Percentiles rank a stretch among this genome's conserved stretches.
These are phyloP conservation scores for Neodon shergylaensis DNA, from an alignment of 2,113 vertebrate genomes.

Conservation along the genomic window DNA sequence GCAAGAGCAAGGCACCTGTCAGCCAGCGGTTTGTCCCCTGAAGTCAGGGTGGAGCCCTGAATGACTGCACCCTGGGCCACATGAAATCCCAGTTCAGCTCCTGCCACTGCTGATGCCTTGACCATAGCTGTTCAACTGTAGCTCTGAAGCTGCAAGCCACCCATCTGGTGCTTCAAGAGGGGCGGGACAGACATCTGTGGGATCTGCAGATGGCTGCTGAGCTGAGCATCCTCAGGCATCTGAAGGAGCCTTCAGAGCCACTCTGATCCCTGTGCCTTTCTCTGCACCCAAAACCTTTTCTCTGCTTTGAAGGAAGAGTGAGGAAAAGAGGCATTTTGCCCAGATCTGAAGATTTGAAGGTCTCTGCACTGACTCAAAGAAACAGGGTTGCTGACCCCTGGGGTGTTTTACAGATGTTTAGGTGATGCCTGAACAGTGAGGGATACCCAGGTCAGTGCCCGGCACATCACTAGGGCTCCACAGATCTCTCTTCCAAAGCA, in stretches of 20 bases:
- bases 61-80: neutral
- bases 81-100: neutral
- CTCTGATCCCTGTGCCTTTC: neutral
- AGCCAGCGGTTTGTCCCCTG: neutral
- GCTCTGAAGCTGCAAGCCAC: neutral
- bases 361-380: neutral
- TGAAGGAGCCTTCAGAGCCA: neutral
- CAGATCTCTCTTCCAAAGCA: neutral
- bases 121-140: too few species aligned
- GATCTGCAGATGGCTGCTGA: neutral
- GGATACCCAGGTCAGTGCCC: neutral
- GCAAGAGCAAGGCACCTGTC: neutral
- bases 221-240: neutral
- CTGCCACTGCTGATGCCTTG: too few species aligned
- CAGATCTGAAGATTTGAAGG: neutral
- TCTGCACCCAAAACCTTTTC: neutral
- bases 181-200: neutral
- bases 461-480: fast-evolving
- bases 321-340: too few species aligned
- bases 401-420: neutral
- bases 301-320: neutral
- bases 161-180: neutral
- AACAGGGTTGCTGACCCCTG: neutral
- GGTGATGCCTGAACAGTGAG: neutral
- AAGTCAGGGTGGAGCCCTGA: neutral